phyloP scores from a whole-genome alignment of 2,797 vertebrate species.

The Mionectes olivaceus region DNA sequence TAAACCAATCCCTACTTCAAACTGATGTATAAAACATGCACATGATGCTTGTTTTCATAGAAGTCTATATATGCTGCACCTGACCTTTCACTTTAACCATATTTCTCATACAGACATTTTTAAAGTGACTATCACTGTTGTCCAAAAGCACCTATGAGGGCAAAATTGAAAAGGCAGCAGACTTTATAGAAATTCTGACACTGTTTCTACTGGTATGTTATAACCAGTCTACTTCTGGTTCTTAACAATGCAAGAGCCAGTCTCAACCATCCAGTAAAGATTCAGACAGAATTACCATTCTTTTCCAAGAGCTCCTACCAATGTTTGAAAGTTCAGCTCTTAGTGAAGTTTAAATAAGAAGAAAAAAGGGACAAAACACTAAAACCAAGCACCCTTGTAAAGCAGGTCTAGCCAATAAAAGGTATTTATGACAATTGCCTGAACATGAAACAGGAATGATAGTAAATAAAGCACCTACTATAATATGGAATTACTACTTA shows the following conservation, averaged over 20 bases:
- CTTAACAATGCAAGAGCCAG: neutral
- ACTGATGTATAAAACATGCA: neutral
- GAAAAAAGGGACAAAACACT: neutral
- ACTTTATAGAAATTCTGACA: neutral
- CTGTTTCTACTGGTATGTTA: neutral
- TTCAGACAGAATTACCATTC: neutral
- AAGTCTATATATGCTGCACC: neutral
- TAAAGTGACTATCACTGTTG: neutral
- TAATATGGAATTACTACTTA: slow-evolving; percentile 36
- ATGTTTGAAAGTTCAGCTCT: neutral
- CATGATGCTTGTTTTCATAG: neutral
- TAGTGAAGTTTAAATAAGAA: neutral
- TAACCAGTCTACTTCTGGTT: neutral
- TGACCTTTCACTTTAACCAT: neutral
- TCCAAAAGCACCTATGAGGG: neutral
- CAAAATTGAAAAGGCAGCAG: neutral
- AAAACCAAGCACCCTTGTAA: neutral
- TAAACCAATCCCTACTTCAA: neutral
- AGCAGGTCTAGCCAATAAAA: neutral
- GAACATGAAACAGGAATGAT: slow-evolving; percentile 7
- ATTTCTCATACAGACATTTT: neutral
- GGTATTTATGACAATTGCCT: neutral
- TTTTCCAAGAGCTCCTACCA: neutral
- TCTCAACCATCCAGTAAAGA: neutral
- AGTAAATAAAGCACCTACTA: neutral